phyloP scores from a whole-genome alignment of 30 jellyfish, hydroid and myxozoan genomes.

The Rhopilema esculentum region DNA sequence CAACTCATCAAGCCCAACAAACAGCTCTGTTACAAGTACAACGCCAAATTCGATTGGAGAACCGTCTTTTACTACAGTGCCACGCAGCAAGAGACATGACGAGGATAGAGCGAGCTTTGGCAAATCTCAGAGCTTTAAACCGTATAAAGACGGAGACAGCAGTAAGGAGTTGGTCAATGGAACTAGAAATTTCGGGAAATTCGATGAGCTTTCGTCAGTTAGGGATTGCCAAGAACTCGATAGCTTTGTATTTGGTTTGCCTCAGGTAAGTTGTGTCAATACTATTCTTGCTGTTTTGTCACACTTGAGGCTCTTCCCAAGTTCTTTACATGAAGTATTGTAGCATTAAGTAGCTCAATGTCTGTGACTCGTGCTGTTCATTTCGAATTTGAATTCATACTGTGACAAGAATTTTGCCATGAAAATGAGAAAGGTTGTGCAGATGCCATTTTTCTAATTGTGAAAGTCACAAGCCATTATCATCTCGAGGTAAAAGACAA shows the following conservation, averaged over 20 bases:
- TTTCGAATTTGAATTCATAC: too few relatives aligned
- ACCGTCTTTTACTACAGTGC: conserved; percentile 12
- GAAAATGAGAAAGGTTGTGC: too few relatives aligned
- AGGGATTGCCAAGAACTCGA: conserved; percentile 59
- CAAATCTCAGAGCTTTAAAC: conserved; percentile 27
- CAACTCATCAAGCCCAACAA: conserved; percentile 39
- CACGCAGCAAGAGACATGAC: conserved; percentile 22
- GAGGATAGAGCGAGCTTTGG: conserved; percentile 3
- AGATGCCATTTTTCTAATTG: too few relatives aligned
- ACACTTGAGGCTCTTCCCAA: too few relatives aligned
- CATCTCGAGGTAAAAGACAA: too few relatives aligned
- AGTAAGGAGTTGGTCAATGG: conserved; percentile 15
- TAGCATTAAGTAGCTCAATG: too few relatives aligned
- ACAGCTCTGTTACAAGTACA: conserved; percentile 38
- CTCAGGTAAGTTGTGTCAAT: conserved; percentile 36
- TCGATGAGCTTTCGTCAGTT: conserved; percentile 5
- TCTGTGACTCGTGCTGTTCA: too few relatives aligned
- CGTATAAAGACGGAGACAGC: conserved; percentile 14
- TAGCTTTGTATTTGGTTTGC: conserved; percentile 63
- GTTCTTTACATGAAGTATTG: too few relatives aligned
- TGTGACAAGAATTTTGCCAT: too few relatives aligned
- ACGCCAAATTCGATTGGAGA: conserved; percentile 47
- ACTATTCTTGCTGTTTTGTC: not conserved
- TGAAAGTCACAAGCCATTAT: too few relatives aligned
- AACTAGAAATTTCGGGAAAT: not conserved